Evolutionary conservation across 2,888 invertebrate species (phyloP).

Genomic region (Opisthograptis luteolata): DNA sequence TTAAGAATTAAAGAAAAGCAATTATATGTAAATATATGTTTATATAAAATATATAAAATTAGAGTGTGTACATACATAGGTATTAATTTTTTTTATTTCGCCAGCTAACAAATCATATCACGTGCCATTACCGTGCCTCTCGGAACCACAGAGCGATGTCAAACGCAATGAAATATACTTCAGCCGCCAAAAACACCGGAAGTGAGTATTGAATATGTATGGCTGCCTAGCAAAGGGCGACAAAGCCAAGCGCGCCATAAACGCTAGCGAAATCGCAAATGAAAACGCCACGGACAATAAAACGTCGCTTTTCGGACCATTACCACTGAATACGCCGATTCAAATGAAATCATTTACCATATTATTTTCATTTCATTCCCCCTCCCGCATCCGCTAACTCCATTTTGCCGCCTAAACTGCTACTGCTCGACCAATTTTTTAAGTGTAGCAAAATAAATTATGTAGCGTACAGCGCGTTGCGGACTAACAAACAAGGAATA

Average conservation of each 20-base stretch:
- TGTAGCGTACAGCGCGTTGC: conserved; percentile 72
- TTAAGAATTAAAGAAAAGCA: no score
- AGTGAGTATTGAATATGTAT: conserved; percentile 72
- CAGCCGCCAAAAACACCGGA: conserved; percentile 57
- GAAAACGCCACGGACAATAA: conserved; percentile 70
- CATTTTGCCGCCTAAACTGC: conserved; percentile 72
- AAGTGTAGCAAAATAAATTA: conserved; percentile 83
- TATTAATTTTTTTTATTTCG: no score
- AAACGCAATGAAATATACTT: conserved; percentile 50
- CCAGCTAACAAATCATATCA: conserved; percentile 35
- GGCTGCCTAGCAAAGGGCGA: conserved; percentile 60
- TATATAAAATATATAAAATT: no score
- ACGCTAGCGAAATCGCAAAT: conserved; percentile 63
- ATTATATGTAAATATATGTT: no score
- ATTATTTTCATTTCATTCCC: conserved; percentile 73
- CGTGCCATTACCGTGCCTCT: conserved; percentile 41
- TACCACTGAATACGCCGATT: conserved; percentile 72
- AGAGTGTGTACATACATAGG: no score
- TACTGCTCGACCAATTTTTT: conserved; percentile 77
- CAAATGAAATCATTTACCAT: conserved; percentile 82
- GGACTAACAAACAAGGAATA: conserved; percentile 80
- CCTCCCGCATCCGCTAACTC: conserved; percentile 64
- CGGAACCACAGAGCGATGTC: conserved; percentile 37
- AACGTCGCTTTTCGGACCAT: conserved; percentile 66
- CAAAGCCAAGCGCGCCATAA: conserved; percentile 61